phyloP scores from a whole-genome alignment of 2,797 vertebrate genomes.

The Enteromius viviparus region DNA sequence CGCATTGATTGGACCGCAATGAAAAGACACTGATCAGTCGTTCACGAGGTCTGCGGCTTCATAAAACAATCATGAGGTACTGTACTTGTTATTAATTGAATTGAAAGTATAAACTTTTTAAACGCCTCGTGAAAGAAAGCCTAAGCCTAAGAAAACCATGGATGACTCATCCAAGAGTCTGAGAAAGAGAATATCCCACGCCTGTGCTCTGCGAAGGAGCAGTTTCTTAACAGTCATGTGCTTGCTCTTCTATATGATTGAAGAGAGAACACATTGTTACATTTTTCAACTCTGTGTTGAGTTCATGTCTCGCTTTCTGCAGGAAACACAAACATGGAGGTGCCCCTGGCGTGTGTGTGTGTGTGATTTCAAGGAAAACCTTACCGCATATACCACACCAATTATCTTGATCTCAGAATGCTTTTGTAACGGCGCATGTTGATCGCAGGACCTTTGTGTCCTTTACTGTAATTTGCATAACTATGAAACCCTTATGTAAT shows the following conservation, averaged over 20 bases:
- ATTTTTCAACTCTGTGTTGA: constrained; percentile 14
- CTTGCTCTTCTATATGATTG: background rate
- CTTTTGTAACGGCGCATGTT: constrained; percentile 15
- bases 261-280: background rate
- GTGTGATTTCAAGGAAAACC: constrained; percentile 26
- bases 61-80: constrained; percentile 3
- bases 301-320: background rate
- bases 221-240: constrained; percentile 34
- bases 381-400: background rate
- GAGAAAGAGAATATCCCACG: constrained; percentile 22
- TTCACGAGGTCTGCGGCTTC: constrained; percentile 5
- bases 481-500: background rate
- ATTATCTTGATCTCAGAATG: constrained; percentile 25
- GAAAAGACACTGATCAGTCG: constrained; percentile 8
- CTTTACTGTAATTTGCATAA: background rate
- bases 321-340: constrained; percentile 4
- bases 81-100: constrained; percentile 13
- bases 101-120: background rate
- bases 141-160: constrained; percentile 1
- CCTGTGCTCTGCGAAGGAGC: constrained; percentile 19
- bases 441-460: constrained; percentile 4
- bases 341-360: background rate
- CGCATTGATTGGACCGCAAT: background rate
- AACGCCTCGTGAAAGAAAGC: constrained; percentile 35
- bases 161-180: constrained; percentile 35